Evolutionary conservation across 1,140 invertebrate species (phyloP), one percentile per base, ranked within the genome.

Genomic region (Araneus ventricosus): DNA sequence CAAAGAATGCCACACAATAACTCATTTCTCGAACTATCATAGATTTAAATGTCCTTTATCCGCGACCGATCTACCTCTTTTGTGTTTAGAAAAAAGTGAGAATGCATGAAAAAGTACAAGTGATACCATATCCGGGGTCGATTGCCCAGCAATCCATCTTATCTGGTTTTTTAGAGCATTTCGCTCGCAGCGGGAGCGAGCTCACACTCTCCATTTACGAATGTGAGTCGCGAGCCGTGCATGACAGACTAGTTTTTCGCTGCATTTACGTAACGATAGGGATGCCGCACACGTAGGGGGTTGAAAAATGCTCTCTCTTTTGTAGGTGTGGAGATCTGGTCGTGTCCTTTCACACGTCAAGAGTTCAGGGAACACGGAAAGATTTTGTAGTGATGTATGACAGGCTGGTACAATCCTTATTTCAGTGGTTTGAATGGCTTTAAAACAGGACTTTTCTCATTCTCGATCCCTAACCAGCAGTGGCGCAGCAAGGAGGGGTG

Each of bases 41-140:
- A 37, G 22, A 63, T 24, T n/a, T n/a, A n/a, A 63, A 63, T 63
- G 70, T 75, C 70, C 34, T 75, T 37, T 75, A 14, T 67, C 14
- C n/a, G 10, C n/a, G 63, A 8, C 27, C 27, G 63, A 67, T 27
- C n/a, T 30, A 67, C n/a, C n/a, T 67, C 63, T 67, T 67, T 67
- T 67, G 63, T 67, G 27, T n/a, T 67, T 67, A 27, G 24, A 27
- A 67, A 67, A 27, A 67, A 67, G 63, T 67, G 63, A 67, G 63
- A 67, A 67, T 67, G 20, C 27, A 27, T 10, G 27, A 84, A 84
- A 84, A 84, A 57, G 82, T 1, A 84, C 24, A 57, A 84, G 45
- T 84, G 82, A 52, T 84, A 84, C 45, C 82, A 84, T 84, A 84
- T 84, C 82, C 82, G 82, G 82, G 82, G 82, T 84, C 82, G 82